These are phyloP conservation scores for Mormyrus lacerda DNA, from an alignment of 2,113 vertebrate species.

Conservation along the genomic window DNA sequence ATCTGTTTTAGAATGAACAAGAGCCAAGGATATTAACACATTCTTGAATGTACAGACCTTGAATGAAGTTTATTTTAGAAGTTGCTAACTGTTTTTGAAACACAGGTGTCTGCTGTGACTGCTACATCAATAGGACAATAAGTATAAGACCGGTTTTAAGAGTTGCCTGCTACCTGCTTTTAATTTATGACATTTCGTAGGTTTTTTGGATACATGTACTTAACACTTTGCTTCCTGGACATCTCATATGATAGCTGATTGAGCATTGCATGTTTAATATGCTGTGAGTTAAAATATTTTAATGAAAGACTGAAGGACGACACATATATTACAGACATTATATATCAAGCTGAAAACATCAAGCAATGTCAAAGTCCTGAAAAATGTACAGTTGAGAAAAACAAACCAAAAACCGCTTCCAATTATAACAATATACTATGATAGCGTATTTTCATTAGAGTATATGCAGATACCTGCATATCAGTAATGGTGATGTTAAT, in stretches of 20 bases:
- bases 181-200: background rate
- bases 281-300: background rate
- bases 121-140: background rate
- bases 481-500: background rate
- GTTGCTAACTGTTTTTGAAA: background rate
- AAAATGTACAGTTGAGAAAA: background rate
- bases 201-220: background rate
- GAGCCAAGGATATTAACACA: background rate
- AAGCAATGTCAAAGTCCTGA: background rate
- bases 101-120: background rate
- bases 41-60: background rate
- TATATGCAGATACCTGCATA: background rate
- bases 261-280: background rate
- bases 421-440: too few relatives aligned
- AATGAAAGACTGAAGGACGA: background rate
- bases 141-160: background rate
- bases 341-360: background rate
- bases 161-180: constrained; percentile 31
- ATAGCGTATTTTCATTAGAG: too few relatives aligned
- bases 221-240: background rate
- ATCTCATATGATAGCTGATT: background rate
- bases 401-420: background rate
- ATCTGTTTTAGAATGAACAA: background rate
- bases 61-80: background rate
- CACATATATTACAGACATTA: background rate